A percentile compares a stretch with the other conserved stretches of the same genome.
Conservation (phyloP, 2,113 vertebrate species). For the Epinephelus lanceolatus region DNA sequence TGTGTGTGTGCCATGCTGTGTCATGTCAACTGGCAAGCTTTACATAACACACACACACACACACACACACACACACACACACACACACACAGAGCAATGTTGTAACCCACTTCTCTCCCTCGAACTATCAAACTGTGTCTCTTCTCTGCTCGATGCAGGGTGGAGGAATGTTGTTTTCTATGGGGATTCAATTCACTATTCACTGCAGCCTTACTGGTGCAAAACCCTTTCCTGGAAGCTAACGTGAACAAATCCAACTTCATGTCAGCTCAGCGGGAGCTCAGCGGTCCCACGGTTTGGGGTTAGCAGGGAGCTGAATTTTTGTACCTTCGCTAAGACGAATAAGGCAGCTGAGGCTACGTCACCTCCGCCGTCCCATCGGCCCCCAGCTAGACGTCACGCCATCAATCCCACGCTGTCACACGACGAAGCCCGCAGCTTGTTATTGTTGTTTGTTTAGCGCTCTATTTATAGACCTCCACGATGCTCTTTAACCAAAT, state of each 20-base stretch:
- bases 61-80: constrained; percentile 20
- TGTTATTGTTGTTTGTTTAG: constrained; percentile 76
- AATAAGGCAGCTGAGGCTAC: constrained; percentile 61
- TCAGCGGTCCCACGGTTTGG: constrained; percentile 58
- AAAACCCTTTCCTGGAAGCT: constrained; percentile 77
- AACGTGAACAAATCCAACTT: constrained; percentile 70
- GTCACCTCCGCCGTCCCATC: constrained; percentile 55
- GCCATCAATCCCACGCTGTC: constrained; percentile 54
- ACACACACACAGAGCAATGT: constrained; percentile 49
- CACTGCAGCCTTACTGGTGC: constrained; percentile 70
- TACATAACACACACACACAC: constrained; percentile 40
- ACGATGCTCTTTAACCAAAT: constrained; percentile 69
- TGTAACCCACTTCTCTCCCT: constrained; percentile 64
- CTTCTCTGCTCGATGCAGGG: constrained; percentile 51
- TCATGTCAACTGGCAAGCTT: constrained; percentile 65
- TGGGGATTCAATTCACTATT: constrained; percentile 78
- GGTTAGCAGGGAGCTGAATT: constrained; percentile 58
- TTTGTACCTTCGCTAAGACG: constrained; percentile 56
- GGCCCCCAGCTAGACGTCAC: constrained; percentile 53
- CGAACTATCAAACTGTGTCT: constrained; percentile 60
- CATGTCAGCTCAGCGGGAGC: constrained; percentile 68
- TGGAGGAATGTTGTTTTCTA: constrained; percentile 76
- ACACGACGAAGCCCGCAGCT: constrained; percentile 61
- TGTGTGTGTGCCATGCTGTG: constrained; percentile 51
- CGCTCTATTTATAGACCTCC: constrained; percentile 76